Evolutionary conservation across 2,113 vertebrate genomes (phyloP).

Genomic region (Leucopternis melanops): DNA sequence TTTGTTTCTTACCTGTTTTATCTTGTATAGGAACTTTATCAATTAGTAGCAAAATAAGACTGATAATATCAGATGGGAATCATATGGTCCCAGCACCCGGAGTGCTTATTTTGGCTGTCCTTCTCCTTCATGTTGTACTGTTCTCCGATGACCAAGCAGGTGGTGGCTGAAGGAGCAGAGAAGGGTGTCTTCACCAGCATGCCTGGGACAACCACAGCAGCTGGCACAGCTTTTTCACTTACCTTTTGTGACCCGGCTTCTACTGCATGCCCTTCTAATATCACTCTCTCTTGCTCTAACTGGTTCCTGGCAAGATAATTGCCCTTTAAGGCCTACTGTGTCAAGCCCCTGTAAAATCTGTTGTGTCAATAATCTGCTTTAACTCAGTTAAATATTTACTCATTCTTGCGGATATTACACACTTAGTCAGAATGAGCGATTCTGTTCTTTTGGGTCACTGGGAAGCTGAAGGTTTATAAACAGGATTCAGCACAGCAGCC

Average conservation of each 20-base stretch:
- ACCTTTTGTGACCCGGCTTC: neutral
- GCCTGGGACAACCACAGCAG: neutral
- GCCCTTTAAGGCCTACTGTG: constrained; percentile 25
- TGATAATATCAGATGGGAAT: neutral
- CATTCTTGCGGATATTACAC: neutral
- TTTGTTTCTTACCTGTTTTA: neutral
- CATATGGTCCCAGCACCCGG: neutral
- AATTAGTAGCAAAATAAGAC: neutral
- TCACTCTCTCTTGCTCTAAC: constrained; percentile 24
- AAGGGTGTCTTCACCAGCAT: neutral
- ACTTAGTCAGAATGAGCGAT: neutral
- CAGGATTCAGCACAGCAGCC: constrained; percentile 8
- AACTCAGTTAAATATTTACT: constrained; percentile 12
- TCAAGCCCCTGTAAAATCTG: constrained; percentile 36
- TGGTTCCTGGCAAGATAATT: constrained; percentile 35
- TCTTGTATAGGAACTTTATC: neutral
- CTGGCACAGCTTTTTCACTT: neutral
- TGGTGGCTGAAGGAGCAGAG: neutral
- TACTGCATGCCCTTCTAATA: neutral
- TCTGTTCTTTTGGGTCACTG: constrained; percentile 2
- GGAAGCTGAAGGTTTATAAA: neutral
- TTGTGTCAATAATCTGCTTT: constrained; percentile 48
- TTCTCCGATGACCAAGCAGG: neutral
- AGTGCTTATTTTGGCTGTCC: neutral
- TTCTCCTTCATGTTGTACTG: neutral